phyloP scores from a whole-genome alignment of 2,797 vertebrate species.

The Ateles fusciceps region DNA sequence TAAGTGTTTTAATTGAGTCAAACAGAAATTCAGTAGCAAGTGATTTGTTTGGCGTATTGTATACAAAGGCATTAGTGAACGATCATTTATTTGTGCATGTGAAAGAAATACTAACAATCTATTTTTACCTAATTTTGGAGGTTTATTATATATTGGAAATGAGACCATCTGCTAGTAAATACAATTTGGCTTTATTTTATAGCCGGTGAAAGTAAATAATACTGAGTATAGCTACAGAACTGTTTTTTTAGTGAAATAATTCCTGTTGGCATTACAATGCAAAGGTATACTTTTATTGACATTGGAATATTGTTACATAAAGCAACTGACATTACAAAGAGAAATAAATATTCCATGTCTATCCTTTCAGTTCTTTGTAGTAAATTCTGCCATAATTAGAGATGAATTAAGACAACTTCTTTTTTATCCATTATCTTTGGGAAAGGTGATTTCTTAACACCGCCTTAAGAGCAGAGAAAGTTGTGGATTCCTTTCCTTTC shows the following conservation, averaged over 20 bases:
- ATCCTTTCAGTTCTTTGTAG: background rate
- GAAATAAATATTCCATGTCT: background rate
- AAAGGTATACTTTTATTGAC: slow-evolving; percentile 58
- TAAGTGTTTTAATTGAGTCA: background rate
- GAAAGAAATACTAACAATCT: background rate
- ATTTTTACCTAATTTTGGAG: slow-evolving; percentile 49
- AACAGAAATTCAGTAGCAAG: background rate
- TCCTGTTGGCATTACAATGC: slow-evolving; percentile 49
- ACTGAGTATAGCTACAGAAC: background rate
- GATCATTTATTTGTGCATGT: background rate
- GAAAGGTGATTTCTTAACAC: slow-evolving; percentile 12
- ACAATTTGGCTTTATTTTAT: slow-evolving; percentile 59
- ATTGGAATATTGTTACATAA: slow-evolving; percentile 46
- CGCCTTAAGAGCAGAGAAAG: background rate
- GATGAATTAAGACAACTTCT: background rate
- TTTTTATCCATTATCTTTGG: background rate
- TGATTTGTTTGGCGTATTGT: background rate
- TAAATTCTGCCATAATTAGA: background rate
- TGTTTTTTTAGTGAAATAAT: background rate
- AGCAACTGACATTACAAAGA: slow-evolving; percentile 36
- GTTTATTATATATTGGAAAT: background rate
- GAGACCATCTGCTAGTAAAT: slow-evolving; percentile 63
- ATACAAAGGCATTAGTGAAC: background rate
- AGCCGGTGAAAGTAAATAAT: background rate
- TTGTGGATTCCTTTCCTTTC: background rate